A percentile compares a stretch with the other conserved stretches of the same genome.
Evolutionary conservation across 1,140 invertebrate genomes (phyloP).

Genomic region (Acromyrmex heyeri): DNA sequence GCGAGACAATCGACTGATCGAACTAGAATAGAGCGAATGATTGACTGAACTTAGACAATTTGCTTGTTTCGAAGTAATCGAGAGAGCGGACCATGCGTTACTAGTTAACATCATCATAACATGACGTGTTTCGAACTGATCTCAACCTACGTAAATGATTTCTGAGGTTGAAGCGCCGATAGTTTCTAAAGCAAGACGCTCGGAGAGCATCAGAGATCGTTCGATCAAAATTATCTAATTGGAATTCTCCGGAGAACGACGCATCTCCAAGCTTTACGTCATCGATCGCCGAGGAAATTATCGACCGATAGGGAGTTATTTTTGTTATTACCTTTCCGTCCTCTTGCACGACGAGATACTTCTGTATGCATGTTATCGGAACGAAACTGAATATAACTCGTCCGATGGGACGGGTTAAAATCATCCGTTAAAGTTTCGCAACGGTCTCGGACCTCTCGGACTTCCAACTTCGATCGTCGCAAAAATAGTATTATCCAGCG

Average conservation of each 20-base stretch:
- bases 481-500: constrained; percentile 12
- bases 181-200: constrained; percentile 35
- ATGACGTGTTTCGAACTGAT: constrained; percentile 38
- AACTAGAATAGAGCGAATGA: constrained; percentile 10
- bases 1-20: constrained; percentile 45
- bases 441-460: constrained; percentile 8
- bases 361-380: constrained; percentile 34
- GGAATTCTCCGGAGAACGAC: constrained; percentile 27
- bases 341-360: not conserved
- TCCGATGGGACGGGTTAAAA: constrained; percentile 14
- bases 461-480: constrained; percentile 12
- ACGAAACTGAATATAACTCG: constrained; percentile 32
- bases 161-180: not conserved
- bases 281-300: constrained; percentile 29
- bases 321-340: constrained; percentile 12
- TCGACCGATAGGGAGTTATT: constrained; percentile 40
- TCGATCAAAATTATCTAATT: constrained; percentile 37
- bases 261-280: not conserved
- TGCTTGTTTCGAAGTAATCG: not conserved
- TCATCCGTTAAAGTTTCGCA: constrained; percentile 18
- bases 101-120: not conserved
- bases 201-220: not conserved
- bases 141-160: constrained; percentile 65
- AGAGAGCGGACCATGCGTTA: not conserved
- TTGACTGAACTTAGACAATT: constrained; percentile 29